Conservation (phyloP, 2,113 vertebrate species). For the Apteryx mantelli region DNA sequence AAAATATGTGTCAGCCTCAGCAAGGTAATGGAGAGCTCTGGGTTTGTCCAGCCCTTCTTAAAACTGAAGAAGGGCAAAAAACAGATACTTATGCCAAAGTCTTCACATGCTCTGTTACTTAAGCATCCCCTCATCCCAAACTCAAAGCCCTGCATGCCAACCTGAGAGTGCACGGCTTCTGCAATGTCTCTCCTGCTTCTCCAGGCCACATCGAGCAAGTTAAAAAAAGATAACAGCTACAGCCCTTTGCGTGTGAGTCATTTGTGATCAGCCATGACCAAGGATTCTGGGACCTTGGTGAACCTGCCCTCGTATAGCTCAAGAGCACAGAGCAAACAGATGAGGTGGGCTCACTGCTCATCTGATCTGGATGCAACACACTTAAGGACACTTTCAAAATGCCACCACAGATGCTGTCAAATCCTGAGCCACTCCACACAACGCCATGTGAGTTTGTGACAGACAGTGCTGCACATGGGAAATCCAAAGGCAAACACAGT, state of each 20-base stretch:
- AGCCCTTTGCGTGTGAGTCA: not conserved
- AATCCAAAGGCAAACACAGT: too few relatives aligned
- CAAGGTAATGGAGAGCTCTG: not conserved
- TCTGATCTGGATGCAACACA: not conserved
- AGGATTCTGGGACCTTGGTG: not conserved
- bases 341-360: not conserved
- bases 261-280: not conserved
- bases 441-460: not conserved
- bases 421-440: not conserved
- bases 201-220: too few relatives aligned
- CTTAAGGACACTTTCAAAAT: not conserved
- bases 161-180: not conserved
- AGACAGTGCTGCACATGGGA: not conserved
- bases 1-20: not conserved
- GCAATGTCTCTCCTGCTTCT: too few relatives aligned
- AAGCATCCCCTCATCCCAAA: not conserved
- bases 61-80: not conserved
- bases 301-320: not conserved
- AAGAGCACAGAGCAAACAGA: not conserved
- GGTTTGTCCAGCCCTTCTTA: not conserved
- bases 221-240: not conserved
- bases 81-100: not conserved
- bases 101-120: too few relatives aligned
- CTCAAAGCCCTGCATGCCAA: fast-evolving
- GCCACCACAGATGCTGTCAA: not conserved